Evolutionary conservation across 2,797 vertebrate species (phyloP).

Genomic region (Gymnothorax javanicus): DNA sequence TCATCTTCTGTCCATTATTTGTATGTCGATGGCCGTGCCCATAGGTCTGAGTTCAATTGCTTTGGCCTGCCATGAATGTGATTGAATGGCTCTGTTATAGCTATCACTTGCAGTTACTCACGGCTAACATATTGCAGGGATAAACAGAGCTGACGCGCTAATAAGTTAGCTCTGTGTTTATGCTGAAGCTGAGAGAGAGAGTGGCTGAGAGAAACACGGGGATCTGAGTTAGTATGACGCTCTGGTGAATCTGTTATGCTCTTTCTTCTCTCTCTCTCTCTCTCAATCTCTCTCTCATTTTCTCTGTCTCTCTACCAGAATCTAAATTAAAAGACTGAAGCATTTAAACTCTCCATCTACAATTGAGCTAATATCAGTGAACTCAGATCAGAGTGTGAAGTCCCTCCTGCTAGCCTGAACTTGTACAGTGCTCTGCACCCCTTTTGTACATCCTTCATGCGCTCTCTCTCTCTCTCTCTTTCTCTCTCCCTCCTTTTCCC

Average conservation of each 20-base stretch:
- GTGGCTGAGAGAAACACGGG: neutral
- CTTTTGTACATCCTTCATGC: constrained; percentile 30
- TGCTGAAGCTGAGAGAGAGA: neutral
- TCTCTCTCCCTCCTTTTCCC: constrained; percentile 40
- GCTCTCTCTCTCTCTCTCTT: constrained; percentile 19
- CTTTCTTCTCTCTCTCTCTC: constrained; percentile 7
- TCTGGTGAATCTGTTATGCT: neutral
- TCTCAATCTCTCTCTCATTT: constrained; percentile 20
- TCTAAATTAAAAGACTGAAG: too few species aligned
- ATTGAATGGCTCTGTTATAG: neutral
- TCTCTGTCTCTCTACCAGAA: neutral
- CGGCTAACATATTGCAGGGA: neutral
- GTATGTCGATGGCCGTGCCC: neutral
- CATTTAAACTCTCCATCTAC: too few species aligned
- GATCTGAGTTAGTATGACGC: neutral
- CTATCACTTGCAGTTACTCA: neutral
- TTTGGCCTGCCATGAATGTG: neutral
- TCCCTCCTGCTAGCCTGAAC: too few species aligned
- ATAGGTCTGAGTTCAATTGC: neutral
- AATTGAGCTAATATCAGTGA: too few species aligned
- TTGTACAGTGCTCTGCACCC: too few species aligned
- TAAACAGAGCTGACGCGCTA: neutral
- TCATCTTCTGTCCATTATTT: neutral
- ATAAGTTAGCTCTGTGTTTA: constrained; percentile 6
- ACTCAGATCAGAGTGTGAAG: too few species aligned